These are phyloP conservation scores for Ennomos fuscantarius DNA, from an alignment of 2,888 invertebrate species.

Conservation along the genomic window DNA sequence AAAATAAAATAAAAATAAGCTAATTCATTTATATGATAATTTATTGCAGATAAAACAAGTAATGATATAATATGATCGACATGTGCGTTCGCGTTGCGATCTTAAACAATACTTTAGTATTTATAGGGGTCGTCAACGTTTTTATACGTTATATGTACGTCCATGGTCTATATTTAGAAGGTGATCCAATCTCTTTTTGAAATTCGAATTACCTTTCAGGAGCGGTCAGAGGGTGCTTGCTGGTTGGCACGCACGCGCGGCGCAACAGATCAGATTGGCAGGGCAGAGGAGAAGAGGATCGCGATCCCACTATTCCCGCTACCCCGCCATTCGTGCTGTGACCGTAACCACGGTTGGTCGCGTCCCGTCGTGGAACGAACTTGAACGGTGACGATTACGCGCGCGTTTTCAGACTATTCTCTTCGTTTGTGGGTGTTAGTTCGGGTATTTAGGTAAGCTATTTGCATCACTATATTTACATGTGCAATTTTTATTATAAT, in stretches of 20 bases:
- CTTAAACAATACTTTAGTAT: no score
- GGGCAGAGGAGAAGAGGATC: background rate
- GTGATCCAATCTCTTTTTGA: constrained; percentile 40
- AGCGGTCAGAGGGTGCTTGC: constrained; percentile 38
- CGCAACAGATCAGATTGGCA: constrained; percentile 58
- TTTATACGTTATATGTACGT: no score
- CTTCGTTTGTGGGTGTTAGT: background rate
- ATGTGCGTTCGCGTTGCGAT: no score
- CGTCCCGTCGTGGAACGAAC: constrained; percentile 39
- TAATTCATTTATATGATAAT: no score
- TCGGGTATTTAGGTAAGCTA: constrained; percentile 18
- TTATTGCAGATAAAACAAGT: no score
- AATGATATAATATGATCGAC: no score
- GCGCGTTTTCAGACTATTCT: constrained; percentile 16
- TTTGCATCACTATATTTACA: background rate
- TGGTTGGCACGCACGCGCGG: constrained; percentile 38
- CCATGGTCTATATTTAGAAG: constrained; percentile 32
- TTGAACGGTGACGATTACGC: constrained; percentile 39
- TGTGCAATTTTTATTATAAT: background rate
- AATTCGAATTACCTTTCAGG: constrained; percentile 40
- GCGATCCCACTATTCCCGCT: constrained; percentile 38
- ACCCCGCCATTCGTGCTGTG: constrained; percentile 53
- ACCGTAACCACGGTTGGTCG: constrained; percentile 29
- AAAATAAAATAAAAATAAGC: no score
- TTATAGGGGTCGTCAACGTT: no score